Percentiles rank a stretch among this genome's conserved stretches.
Conservation (phyloP, 2,888 invertebrate species). For the Apeira syringaria region DNA sequence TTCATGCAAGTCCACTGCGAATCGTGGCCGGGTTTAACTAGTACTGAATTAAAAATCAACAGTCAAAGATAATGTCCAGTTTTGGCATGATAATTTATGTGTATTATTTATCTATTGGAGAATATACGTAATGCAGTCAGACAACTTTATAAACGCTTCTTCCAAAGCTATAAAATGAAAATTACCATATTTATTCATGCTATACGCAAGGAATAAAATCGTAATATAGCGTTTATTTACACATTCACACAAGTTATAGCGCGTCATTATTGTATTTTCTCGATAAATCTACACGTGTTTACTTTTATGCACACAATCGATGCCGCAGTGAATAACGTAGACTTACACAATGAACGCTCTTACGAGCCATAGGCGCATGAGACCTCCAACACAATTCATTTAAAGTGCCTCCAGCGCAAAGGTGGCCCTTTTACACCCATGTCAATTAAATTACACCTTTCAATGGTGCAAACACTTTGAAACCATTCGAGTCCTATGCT, state of each 20-base stretch:
- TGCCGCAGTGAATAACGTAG: constrained; percentile 12
- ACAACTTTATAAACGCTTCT: background rate
- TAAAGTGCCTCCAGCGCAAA: constrained; percentile 9
- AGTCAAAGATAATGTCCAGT: too few relatives aligned
- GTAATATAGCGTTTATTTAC: too few relatives aligned
- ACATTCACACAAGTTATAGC: too few relatives aligned
- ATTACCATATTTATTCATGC: background rate
- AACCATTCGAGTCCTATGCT: constrained; percentile 21
- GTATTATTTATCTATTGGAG: too few relatives aligned
- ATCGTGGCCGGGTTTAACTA: too few relatives aligned
- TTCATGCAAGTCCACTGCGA: too few relatives aligned
- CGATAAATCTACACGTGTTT: background rate
- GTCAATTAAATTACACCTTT: constrained; percentile 25
- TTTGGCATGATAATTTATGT: too few relatives aligned
- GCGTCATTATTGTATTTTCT: background rate
- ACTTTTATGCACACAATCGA: constrained; percentile 14
- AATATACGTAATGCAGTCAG: background rate
- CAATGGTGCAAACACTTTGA: constrained; percentile 20
- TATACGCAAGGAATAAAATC: too few relatives aligned
- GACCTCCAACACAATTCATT: constrained; percentile 15
- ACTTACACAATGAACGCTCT: constrained; percentile 20
- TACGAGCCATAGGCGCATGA: constrained; percentile 19
- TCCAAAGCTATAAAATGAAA: background rate
- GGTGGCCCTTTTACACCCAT: constrained; percentile 25
- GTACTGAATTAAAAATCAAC: too few relatives aligned